phyloP scores from a whole-genome alignment of 2,113 vertebrate genomes.

The Tachuris rubrigastra region DNA sequence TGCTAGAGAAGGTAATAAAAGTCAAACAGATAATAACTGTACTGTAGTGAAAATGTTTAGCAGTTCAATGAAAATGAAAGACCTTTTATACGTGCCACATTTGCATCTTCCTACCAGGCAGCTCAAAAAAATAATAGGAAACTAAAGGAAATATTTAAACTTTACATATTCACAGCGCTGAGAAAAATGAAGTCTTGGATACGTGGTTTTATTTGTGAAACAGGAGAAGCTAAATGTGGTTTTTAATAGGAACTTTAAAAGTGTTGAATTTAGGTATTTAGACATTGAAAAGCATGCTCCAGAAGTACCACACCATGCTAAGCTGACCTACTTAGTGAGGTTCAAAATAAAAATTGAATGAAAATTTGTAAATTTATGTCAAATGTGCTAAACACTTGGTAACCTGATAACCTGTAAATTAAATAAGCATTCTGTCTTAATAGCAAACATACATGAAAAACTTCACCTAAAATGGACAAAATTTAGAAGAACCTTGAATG shows the following conservation, averaged over 20 bases:
- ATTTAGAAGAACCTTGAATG: not conserved
- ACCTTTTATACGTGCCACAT: not conserved
- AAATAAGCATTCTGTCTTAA: not conserved
- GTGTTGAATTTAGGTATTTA: not conserved
- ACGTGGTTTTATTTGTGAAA: not conserved
- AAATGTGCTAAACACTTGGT: not conserved
- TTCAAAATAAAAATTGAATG: not conserved
- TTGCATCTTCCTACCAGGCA: not conserved
- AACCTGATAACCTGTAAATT: not conserved
- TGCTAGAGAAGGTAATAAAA: conserved; percentile 7
- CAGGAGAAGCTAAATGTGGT: not conserved
- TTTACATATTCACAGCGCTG: not conserved
- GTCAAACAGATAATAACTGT: not conserved
- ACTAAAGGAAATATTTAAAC: not conserved
- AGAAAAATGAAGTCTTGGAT: not conserved
- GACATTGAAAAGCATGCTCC: not conserved
- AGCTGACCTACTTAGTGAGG: not conserved
- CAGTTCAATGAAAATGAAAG: not conserved
- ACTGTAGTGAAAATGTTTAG: not conserved
- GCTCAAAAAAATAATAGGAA: not conserved
- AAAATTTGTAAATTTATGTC: not conserved
- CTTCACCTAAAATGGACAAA: not conserved
- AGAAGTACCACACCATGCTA: not conserved
- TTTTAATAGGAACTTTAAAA: not conserved
- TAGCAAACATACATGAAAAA: not conserved